A percentile compares a stretch with the other conserved stretches of the same genome.
These are phyloP conservation scores for Fabriciana adippe DNA, from an alignment of 2,888 invertebrate species.

Conservation along the genomic window DNA sequence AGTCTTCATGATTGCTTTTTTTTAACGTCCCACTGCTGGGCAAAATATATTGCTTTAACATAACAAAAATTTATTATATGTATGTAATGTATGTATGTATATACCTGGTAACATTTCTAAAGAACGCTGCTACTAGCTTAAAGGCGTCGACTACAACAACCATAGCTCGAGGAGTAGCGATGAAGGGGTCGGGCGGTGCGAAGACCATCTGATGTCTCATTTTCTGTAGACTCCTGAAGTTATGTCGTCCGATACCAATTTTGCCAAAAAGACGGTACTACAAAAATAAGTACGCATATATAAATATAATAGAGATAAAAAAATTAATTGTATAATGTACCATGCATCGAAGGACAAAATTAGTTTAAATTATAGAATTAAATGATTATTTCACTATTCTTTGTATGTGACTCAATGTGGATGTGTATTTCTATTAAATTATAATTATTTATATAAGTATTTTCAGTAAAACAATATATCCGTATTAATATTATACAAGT, in stretches of 20 bases:
- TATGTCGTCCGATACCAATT: constrained; percentile 60
- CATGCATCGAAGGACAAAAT: too few relatives aligned
- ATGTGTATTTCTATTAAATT: too few relatives aligned
- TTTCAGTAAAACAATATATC: too few relatives aligned
- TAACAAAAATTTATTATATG: too few relatives aligned
- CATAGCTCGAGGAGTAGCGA: constrained; percentile 52
- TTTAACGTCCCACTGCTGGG: too few relatives aligned
- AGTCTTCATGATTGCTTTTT: too few relatives aligned
- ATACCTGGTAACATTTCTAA: constrained; percentile 58
- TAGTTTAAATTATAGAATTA: too few relatives aligned
- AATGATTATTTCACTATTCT: too few relatives aligned
- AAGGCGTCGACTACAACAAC: constrained; percentile 50
- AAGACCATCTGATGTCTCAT: constrained; percentile 55
- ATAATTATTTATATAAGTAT: too few relatives aligned
- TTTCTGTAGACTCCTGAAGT: constrained; percentile 70
- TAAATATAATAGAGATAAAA: background rate
- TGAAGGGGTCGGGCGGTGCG: constrained; percentile 48
- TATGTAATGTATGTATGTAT: constrained; percentile 3
- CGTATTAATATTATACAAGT: too few relatives aligned
- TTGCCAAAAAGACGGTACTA: constrained; percentile 64
- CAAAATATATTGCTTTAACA: too few relatives aligned
- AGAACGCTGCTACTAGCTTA: constrained; percentile 49
- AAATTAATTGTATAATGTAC: background rate
- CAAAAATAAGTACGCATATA: background rate
- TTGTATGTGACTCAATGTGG: too few relatives aligned